Percentiles rank a stretch among this genome's conserved stretches.
Conservation (phyloP, 2,113 vertebrate species). For the Psittacara wagleri region DNA sequence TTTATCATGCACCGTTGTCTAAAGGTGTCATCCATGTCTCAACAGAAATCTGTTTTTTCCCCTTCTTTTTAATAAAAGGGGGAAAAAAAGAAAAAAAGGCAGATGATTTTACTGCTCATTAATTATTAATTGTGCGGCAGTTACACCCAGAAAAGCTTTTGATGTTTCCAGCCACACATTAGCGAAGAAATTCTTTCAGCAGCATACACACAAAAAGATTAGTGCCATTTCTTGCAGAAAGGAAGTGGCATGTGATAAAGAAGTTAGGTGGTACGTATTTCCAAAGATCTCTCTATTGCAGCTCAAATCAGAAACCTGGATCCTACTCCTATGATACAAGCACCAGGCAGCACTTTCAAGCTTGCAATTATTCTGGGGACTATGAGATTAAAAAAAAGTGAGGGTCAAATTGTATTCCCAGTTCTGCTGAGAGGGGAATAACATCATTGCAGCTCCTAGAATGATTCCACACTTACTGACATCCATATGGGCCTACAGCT, state of each 20-base stretch:
- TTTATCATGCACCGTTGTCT: background rate
- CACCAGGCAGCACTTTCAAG: background rate
- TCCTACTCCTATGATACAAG: background rate
- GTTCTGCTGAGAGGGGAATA: background rate
- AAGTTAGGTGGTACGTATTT: background rate
- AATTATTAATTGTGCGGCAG: background rate
- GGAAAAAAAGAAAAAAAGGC: background rate
- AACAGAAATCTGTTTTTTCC: background rate
- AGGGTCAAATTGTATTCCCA: background rate
- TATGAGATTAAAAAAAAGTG: background rate
- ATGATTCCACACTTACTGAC: background rate
- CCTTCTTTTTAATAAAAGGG: background rate
- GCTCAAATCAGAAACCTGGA: background rate
- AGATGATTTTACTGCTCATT: background rate
- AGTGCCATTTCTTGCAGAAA: background rate
- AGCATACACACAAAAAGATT: background rate
- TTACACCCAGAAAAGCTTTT: background rate
- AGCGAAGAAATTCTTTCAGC: background rate
- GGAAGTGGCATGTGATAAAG: accelerated
- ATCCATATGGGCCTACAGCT: background rate
- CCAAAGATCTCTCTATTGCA: background rate
- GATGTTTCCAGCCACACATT: background rate
- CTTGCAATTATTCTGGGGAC: background rate
- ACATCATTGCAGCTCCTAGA: background rate
- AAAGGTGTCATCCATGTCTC: background rate